These are phyloP conservation scores for Periophthalmus modestus DNA, from an alignment of 2,113 vertebrate species.

Conservation along the genomic window DNA sequence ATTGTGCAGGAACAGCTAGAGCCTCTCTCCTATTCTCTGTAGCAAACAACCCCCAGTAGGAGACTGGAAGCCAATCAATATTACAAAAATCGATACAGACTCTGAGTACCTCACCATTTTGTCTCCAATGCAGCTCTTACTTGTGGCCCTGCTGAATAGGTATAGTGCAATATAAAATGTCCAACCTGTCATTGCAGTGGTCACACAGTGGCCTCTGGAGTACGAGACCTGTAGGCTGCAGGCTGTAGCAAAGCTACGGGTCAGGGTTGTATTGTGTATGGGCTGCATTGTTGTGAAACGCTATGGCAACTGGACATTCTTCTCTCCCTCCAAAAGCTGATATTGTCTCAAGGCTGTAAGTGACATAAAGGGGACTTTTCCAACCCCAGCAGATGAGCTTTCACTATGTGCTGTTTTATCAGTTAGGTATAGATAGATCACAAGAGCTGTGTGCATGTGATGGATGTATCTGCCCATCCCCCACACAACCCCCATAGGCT, in stretches of 20 bases:
- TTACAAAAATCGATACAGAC: slow-evolving; percentile 67
- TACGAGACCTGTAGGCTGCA: slow-evolving; percentile 56
- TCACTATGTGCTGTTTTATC: slow-evolving; percentile 61
- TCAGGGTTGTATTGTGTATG: slow-evolving; percentile 71
- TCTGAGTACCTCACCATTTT: slow-evolving; percentile 67
- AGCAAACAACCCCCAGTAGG: slow-evolving; percentile 52
- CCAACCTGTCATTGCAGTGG: slow-evolving; percentile 45
- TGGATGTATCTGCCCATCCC: slow-evolving; percentile 72
- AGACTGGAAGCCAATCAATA: slow-evolving; percentile 67
- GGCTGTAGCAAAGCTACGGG: slow-evolving; percentile 46
- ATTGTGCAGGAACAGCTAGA: slow-evolving; percentile 17
- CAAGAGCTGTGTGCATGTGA: slow-evolving; percentile 64
- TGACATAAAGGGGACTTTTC: slow-evolving; percentile 64
- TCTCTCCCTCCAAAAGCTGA: slow-evolving; percentile 67
- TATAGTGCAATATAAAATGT: slow-evolving; percentile 60
- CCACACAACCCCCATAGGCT: slow-evolving; percentile 40
- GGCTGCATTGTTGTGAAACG: slow-evolving; percentile 68
- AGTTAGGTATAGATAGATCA: slow-evolving; percentile 69
- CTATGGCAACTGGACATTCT: slow-evolving; percentile 77
- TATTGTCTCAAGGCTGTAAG: slow-evolving; percentile 68
- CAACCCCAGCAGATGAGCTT: slow-evolving; percentile 54
- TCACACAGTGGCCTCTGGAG: slow-evolving; percentile 62
- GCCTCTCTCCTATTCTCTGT: slow-evolving; percentile 23
- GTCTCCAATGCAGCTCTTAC: slow-evolving; percentile 48
- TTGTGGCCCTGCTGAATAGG: slow-evolving; percentile 21